A percentile compares a stretch with the other conserved stretches of the same genome.
These are phyloP conservation scores for Elgonia sp. DNA, from an alignment of 2,888 invertebrate species.

Conservation along the genomic window DNA sequence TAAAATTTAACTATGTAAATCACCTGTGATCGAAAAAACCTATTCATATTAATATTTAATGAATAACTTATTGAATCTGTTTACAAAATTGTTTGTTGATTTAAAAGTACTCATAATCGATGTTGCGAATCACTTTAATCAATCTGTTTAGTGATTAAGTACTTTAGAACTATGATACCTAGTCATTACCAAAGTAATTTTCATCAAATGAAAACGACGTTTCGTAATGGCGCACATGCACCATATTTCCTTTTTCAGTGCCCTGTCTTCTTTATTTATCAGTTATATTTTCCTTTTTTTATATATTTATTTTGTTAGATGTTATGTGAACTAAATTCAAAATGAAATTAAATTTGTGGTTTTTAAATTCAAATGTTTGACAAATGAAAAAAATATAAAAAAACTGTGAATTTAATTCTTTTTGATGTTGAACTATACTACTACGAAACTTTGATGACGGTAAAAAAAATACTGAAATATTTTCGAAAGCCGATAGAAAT, in stretches of 20 bases:
- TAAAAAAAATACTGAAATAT: too few species aligned
- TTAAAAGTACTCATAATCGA: constrained; percentile 74
- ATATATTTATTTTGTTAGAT: constrained; percentile 54
- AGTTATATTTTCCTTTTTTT: constrained; percentile 44
- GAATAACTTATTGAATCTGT: constrained; percentile 10
- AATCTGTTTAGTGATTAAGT: constrained; percentile 76
- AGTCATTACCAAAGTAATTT: constrained; percentile 87
- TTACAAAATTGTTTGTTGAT: constrained; percentile 50
- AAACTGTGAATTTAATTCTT: not conserved
- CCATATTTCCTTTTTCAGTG: constrained; percentile 61
- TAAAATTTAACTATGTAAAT: constrained; percentile 12
- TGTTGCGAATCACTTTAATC: constrained; percentile 55
- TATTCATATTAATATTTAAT: constrained; percentile 15
- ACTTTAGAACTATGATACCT: constrained; percentile 83
- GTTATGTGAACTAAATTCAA: constrained; percentile 21
- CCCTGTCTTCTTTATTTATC: constrained; percentile 54
- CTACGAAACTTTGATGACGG: too few species aligned
- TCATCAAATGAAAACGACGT: constrained; percentile 72
- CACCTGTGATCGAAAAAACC: constrained; percentile 52
- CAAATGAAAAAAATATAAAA: too few species aligned
- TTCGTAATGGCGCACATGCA: constrained; percentile 73
- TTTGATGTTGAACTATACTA: too few species aligned
- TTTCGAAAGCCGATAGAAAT: too few species aligned
- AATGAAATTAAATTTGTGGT: not conserved
- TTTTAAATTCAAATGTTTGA: not conserved